Percentiles rank a stretch among this genome's conserved stretches.
These are phyloP conservation scores for Furnarius figulus DNA, from an alignment of 2,113 vertebrate species.

Conservation along the genomic window DNA sequence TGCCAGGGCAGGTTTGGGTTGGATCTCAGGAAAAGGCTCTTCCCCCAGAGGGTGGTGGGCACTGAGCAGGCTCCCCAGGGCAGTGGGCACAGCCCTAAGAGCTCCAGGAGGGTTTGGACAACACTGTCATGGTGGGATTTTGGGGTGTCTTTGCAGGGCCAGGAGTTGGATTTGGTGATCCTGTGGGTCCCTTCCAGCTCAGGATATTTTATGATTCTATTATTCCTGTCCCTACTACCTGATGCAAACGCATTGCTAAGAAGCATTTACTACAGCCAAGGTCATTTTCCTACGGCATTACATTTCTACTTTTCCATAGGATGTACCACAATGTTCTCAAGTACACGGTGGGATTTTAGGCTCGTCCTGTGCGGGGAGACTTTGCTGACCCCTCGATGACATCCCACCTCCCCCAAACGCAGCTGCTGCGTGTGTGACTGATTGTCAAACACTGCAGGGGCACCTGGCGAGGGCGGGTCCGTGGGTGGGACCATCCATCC, in stretches of 20 bases:
- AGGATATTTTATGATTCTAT: background rate
- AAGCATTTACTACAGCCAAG: background rate
- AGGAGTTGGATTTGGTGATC: accelerated
- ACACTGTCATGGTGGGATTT: accelerated
- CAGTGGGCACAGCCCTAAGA: background rate
- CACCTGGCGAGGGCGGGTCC: background rate
- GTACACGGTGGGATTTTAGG: accelerated
- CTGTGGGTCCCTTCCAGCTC: background rate
- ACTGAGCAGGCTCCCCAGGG: background rate
- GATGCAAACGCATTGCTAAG: background rate
- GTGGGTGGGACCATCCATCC: background rate
- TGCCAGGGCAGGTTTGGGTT: accelerated
- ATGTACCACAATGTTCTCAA: background rate
- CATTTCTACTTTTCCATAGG: background rate
- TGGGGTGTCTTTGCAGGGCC: background rate
- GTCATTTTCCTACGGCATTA: background rate
- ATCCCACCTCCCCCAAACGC: accelerated
- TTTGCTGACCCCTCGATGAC: accelerated
- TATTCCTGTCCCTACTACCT: background rate
- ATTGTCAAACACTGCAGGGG: background rate
- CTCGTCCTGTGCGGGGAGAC: background rate
- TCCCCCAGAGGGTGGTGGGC: background rate
- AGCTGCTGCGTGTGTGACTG: accelerated
- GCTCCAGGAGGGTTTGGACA: accelerated
- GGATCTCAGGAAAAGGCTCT: accelerated